phyloP scores from a whole-genome alignment of 2,113 vertebrate species.

The Hemibagrus wyckioides region DNA sequence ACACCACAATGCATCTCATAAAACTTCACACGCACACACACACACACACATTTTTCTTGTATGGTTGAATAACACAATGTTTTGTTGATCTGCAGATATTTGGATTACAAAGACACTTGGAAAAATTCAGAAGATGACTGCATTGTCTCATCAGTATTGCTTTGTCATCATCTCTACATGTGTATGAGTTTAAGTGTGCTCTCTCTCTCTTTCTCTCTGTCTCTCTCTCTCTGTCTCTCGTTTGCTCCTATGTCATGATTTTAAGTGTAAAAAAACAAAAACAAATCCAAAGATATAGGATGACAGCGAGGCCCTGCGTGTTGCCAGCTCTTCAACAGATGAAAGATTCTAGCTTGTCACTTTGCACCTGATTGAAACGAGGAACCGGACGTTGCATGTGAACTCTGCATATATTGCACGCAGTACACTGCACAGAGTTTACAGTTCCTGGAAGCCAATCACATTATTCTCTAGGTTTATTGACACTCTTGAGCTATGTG shows the following conservation, averaged over 20 bases:
- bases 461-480: slow-evolving; percentile 48
- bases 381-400: too few relatives aligned
- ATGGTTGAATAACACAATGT: background rate
- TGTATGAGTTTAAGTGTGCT: background rate
- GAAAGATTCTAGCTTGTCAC: background rate
- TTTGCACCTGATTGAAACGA: slow-evolving; percentile 20
- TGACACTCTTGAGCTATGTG: slow-evolving; percentile 49
- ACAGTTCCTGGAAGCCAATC: slow-evolving; percentile 26
- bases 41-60: background rate
- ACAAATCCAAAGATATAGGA: slow-evolving; percentile 23
- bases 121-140: background rate
- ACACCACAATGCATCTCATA: background rate
- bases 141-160: slow-evolving; percentile 11
- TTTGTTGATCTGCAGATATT: background rate
- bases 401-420: slow-evolving; percentile 7
- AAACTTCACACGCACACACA: background rate
- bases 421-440: slow-evolving; percentile 22
- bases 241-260: slow-evolving; percentile 23
- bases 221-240: slow-evolving; percentile 21
- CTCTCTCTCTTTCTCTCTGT: slow-evolving; percentile 22
- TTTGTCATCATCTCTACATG: slow-evolving; percentile 14
- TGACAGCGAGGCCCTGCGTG: background rate
- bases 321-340: background rate
- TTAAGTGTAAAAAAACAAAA: slow-evolving; percentile 11
- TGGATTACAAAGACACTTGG: slow-evolving; percentile 36